Evolutionary conservation across 2,113 vertebrate genomes (phyloP), one percentile per base, ranked within the genome.

Genomic region (Microcebus lehilahytsara): DNA sequence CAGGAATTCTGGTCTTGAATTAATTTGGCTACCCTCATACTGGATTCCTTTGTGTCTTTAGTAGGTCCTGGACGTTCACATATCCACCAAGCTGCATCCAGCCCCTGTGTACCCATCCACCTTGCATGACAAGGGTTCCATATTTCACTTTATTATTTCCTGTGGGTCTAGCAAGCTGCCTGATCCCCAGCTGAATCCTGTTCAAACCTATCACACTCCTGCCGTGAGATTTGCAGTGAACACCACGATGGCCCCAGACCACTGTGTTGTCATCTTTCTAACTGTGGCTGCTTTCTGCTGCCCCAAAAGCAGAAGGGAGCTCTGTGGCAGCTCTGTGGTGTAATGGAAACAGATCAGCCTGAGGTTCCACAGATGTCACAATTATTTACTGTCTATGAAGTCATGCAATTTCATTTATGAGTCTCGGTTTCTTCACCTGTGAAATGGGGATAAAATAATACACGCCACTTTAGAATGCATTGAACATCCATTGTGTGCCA

Each of bases 191-290:
- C 51, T 53, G 30, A 72, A 51, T 78, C 37, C 62, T 60, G 1
- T 49, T 83, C 19, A 67, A 4, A 67, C 25, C 7, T 75, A 30
- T 9, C 11, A 8, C 27, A 71, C 20, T 79, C 30, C 30, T 32
- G 0, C 16, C 74, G 58, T 53, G 66, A 91, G 51, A 32, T 66
- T 40, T 85, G 20, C 37, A 5, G 10, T 27, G 42, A 90, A n/a
- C 3, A 17, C 20, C 23, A 0, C 12, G 0, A 9, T 34, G 16
- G 34, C 22, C 53, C 56, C n/a, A 46, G 42, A 51, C 12, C 13
- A 9, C 2, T 6, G 2, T 19, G 17, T 17, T 25, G 1, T 12
- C 6, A 9, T 42, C 42, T 37, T 2, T 4, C 5, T 34, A 37
- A 2, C 40, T 9, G 51, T 19, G 19, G 17, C 7, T 67, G 13